Evolutionary conservation across 2,113 vertebrate species (phyloP).

Genomic region (Plestiodon gilberti): DNA sequence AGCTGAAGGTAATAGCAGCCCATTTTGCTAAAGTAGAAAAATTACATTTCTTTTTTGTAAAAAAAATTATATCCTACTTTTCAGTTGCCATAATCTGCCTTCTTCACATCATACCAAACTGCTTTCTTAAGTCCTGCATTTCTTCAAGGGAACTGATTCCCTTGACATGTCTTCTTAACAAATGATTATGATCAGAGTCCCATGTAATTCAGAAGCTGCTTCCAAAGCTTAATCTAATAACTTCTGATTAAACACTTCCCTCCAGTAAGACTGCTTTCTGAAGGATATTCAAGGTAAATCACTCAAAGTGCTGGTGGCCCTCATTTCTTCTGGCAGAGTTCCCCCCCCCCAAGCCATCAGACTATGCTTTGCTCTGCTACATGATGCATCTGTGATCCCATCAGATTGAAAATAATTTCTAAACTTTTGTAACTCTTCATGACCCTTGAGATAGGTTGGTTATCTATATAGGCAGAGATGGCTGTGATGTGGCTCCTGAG

Average conservation of each 20-base stretch:
- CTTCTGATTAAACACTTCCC: slow-evolving; percentile 50
- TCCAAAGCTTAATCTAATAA: slow-evolving; percentile 66
- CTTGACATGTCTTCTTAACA: slow-evolving; percentile 61
- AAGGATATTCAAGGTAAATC: slow-evolving; percentile 54
- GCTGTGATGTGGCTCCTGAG: too few species aligned
- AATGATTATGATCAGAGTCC: slow-evolving; percentile 52
- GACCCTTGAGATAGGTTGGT: not conserved
- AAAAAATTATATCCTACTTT: not conserved
- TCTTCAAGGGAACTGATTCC: slow-evolving; percentile 37
- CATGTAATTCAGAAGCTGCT: slow-evolving; percentile 49
- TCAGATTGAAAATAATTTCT: not conserved
- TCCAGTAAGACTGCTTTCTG: slow-evolving; percentile 16
- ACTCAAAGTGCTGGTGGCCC: not conserved
- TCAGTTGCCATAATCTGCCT: not conserved
- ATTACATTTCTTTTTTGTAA: not conserved
- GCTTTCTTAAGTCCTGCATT: slow-evolving; percentile 28
- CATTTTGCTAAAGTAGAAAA: slow-evolving; percentile 27
- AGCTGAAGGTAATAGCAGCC: not conserved
- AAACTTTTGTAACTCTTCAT: not conserved
- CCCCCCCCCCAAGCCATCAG: not conserved
- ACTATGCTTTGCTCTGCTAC: not conserved
- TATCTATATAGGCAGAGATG: too few species aligned
- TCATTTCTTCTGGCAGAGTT: slow-evolving; percentile 42
- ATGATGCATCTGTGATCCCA: not conserved
- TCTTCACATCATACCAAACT: not conserved